Percentiles rank a stretch among this genome's conserved stretches.
Conservation (phyloP, 2,113 vertebrate species). For the Eudorcas thomsonii region DNA sequence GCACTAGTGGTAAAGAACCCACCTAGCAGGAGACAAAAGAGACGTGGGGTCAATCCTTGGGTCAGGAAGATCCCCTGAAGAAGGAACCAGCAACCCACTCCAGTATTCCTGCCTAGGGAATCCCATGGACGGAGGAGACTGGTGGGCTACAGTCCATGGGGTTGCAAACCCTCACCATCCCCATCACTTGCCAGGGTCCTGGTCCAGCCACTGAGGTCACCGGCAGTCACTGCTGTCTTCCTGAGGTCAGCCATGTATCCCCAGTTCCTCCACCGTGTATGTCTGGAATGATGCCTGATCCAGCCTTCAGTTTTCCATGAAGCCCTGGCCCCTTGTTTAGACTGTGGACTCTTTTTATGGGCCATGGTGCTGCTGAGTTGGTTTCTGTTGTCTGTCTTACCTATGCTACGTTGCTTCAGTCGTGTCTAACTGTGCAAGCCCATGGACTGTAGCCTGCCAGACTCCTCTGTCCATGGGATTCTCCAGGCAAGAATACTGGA, state of each 20-base stretch:
- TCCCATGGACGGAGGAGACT: background rate
- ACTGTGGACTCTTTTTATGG: background rate
- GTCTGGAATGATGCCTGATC: background rate
- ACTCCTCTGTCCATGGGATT: background rate
- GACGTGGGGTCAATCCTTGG: background rate
- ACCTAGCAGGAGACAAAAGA: background rate
- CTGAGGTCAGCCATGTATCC: background rate
- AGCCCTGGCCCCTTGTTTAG: background rate
- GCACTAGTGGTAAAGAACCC: background rate
- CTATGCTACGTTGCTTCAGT: background rate
- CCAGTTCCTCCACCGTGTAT: background rate
- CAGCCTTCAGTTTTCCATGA: background rate
- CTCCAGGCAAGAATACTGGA: background rate
- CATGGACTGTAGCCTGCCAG: background rate
- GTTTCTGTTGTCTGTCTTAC: background rate
- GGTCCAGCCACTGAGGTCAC: background rate
- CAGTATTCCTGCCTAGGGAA: background rate
- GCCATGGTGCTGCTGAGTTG: background rate
- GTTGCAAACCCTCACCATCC: background rate
- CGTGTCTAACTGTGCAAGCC: background rate
- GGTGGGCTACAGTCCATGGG: background rate
- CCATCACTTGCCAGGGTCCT: background rate
- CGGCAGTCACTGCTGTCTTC: background rate
- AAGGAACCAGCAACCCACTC: background rate
- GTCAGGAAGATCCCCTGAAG: background rate